Percentiles rank a stretch among this genome's conserved stretches.
Evolutionary conservation across 2,797 vertebrate genomes (phyloP).

Genomic region (Trichosurus vulpecula): DNA sequence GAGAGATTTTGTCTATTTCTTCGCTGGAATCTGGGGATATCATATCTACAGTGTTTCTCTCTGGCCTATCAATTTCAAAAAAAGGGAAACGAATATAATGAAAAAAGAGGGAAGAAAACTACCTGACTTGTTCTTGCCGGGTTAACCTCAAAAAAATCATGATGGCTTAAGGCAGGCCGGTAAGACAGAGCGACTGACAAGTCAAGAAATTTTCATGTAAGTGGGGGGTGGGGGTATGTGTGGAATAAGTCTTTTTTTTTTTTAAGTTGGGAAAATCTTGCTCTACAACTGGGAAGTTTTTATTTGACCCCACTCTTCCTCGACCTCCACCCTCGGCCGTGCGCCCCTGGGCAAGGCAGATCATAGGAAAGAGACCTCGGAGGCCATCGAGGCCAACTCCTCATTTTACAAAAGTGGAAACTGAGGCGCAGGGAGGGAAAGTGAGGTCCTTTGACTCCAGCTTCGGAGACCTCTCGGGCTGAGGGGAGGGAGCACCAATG

Average conservation of each 20-base stretch:
- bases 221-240: too few relatives aligned
- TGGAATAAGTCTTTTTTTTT: too few relatives aligned
- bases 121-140: background rate
- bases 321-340: too few relatives aligned
- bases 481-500: too few relatives aligned
- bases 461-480: background rate
- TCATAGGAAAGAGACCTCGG: too few relatives aligned
- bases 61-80: background rate
- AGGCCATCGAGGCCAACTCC: background rate
- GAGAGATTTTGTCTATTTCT: background rate
- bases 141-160: background rate
- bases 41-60: background rate
- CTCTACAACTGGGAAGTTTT: background rate
- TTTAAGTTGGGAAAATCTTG: background rate
- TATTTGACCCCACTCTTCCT: background rate
- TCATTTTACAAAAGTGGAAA: background rate
- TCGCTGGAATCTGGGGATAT: background rate
- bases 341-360: background rate
- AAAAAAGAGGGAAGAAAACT: background rate
- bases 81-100: background rate
- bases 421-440: background rate
- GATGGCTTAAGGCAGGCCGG: background rate
- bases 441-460: background rate
- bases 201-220: background rate
- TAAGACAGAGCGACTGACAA: background rate